Conservation (phyloP, 2,113 vertebrate genomes). For the Glareola pratincola region DNA sequence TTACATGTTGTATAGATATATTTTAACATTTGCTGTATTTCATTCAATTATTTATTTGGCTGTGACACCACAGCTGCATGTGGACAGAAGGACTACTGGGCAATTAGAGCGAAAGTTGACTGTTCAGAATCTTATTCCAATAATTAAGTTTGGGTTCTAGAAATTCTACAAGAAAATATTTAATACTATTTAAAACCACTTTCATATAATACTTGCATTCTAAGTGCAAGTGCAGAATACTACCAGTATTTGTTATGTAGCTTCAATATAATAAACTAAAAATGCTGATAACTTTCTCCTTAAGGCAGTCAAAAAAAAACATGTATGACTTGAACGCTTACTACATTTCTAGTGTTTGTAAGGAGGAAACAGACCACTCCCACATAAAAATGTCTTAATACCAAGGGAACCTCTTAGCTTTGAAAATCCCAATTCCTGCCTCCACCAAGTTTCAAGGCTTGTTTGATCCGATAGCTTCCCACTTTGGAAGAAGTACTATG, state of each 20-base stretch:
- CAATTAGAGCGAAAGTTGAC: background rate
- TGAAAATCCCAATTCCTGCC: background rate
- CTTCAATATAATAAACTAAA: background rate
- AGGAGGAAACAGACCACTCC: background rate
- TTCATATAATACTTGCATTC: background rate
- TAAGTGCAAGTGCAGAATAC: background rate
- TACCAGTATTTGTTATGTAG: background rate
- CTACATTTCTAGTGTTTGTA: background rate
- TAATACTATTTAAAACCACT: background rate
- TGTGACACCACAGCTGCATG: background rate
- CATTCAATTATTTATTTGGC: background rate
- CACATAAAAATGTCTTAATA: background rate
- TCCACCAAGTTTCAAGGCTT: background rate
- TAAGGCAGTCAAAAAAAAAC: background rate
- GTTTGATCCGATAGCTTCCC: accelerated
- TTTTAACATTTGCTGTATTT: background rate
- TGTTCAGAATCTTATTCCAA: background rate
- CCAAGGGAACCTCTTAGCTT: background rate
- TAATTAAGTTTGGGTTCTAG: background rate
- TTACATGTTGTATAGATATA: background rate
- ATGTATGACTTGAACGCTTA: background rate
- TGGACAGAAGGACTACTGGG: background rate
- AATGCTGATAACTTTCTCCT: background rate
- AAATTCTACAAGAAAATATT: background rate
- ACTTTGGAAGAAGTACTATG: background rate